Percentiles rank a stretch among this genome's conserved stretches.
Evolutionary conservation across 2,797 vertebrate species (phyloP).

Genomic region (Gila robusta): DNA sequence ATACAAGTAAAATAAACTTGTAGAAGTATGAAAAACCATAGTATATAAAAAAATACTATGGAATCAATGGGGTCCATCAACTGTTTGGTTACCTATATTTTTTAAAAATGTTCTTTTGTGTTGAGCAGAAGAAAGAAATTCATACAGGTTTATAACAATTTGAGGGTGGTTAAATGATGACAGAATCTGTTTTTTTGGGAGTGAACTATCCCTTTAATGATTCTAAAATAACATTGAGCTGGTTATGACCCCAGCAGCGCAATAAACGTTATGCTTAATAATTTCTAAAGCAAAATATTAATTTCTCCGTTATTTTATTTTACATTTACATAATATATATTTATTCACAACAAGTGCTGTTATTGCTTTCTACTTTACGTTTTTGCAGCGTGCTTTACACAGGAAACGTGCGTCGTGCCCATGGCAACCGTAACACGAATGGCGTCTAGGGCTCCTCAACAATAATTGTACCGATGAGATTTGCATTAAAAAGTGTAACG

Average conservation of each 20-base stretch:
- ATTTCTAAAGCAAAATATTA: neutral
- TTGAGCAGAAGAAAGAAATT: neutral
- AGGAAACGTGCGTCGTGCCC: conserved; percentile 45
- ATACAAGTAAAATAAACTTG: neutral
- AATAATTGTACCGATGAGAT: neutral
- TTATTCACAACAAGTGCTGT: neutral
- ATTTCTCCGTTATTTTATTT: neutral
- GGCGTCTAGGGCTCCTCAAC: conserved; percentile 54
- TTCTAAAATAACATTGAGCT: neutral
- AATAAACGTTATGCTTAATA: neutral
- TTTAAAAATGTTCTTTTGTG: neutral
- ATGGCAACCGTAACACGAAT: conserved; percentile 61
- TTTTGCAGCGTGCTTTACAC: neutral
- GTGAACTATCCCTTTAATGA: neutral
- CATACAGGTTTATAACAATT: neutral
- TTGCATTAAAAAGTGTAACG: conserved; percentile 48
- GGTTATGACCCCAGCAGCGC: neutral
- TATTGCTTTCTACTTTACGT: no score
- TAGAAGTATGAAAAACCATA: neutral
- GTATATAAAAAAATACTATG: no score
- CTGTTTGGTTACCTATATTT: neutral
- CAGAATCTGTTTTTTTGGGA: no score
- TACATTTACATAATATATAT: neutral
- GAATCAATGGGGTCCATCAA: neutral
- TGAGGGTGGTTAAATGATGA: neutral